These are phyloP conservation scores for Pachyramphus minor DNA, from an alignment of 2,113 vertebrate species.

Conservation along the genomic window DNA sequence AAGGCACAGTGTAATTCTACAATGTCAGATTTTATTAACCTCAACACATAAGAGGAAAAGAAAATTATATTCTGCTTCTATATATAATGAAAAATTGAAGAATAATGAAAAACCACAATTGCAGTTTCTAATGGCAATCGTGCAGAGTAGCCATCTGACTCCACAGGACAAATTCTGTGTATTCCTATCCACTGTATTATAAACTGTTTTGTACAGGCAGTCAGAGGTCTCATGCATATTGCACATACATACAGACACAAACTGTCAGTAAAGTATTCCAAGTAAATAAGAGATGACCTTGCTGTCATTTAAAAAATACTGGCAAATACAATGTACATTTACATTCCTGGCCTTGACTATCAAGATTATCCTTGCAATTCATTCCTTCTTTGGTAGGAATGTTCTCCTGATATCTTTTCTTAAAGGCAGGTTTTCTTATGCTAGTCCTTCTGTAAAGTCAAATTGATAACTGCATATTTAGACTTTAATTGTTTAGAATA, in stretches of 20 bases:
- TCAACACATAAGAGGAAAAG: not conserved
- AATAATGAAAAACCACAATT: not conserved
- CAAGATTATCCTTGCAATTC: conserved; percentile 12
- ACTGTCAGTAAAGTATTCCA: not conserved
- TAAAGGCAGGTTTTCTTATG: not conserved
- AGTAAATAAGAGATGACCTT: conserved; percentile 32
- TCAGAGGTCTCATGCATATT: not conserved
- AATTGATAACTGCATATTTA: not conserved
- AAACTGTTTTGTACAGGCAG: not conserved
- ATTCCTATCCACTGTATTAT: not conserved
- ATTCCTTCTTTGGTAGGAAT: not conserved
- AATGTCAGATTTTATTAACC: not conserved
- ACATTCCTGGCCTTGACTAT: not conserved
- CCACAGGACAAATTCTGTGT: not conserved
- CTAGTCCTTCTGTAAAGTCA: not conserved
- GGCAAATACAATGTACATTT: not conserved
- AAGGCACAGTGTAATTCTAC: not conserved
- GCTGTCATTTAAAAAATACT: conserved; percentile 3
- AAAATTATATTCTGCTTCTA: not conserved
- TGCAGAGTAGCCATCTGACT: not conserved
- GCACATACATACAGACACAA: not conserved
- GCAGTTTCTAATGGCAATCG: not conserved
- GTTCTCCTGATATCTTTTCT: not conserved
- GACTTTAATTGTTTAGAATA: conserved; percentile 1
- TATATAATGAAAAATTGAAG: not conserved